Conservation (phyloP, 2,797 vertebrate genomes). For the Glossophaga mutica region DNA sequence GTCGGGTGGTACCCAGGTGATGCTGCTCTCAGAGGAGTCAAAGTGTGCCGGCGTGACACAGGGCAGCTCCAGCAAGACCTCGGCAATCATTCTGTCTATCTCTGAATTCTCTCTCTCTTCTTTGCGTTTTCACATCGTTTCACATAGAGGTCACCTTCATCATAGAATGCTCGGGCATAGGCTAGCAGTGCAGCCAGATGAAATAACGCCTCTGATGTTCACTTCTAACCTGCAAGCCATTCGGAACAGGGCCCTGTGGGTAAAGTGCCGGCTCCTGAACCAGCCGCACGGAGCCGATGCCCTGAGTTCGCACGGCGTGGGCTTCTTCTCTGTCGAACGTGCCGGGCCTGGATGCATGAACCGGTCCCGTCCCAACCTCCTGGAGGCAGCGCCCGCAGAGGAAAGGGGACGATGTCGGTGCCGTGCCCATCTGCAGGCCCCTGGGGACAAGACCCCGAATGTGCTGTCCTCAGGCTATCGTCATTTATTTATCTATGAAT, state of each 20-base stretch:
- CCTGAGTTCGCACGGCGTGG: no score
- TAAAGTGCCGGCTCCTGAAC: no score
- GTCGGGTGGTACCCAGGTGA: not conserved
- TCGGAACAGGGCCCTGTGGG: not conserved
- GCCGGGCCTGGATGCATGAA: not conserved
- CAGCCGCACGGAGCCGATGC: not conserved
- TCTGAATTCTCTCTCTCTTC: not conserved
- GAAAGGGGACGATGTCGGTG: rapidly evolving
- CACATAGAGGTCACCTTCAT: not conserved
- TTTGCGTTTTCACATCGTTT: not conserved
- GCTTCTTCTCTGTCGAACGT: not conserved
- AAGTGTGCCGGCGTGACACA: rapidly evolving
- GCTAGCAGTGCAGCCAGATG: not conserved
- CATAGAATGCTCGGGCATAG: not conserved
- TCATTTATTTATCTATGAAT: no score
- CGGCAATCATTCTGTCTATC: not conserved
- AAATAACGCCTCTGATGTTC: no score
- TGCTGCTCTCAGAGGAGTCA: not conserved
- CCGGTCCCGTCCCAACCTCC: not conserved
- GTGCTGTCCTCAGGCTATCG: not conserved
- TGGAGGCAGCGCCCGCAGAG: rapidly evolving
- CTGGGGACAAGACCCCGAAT: not conserved
- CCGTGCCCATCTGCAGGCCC: not conserved
- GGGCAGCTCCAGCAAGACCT: not conserved
- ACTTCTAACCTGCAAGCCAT: no score